phyloP scores from a whole-genome alignment of 2,797 vertebrate genomes.

The Macropus fuliginosus region DNA sequence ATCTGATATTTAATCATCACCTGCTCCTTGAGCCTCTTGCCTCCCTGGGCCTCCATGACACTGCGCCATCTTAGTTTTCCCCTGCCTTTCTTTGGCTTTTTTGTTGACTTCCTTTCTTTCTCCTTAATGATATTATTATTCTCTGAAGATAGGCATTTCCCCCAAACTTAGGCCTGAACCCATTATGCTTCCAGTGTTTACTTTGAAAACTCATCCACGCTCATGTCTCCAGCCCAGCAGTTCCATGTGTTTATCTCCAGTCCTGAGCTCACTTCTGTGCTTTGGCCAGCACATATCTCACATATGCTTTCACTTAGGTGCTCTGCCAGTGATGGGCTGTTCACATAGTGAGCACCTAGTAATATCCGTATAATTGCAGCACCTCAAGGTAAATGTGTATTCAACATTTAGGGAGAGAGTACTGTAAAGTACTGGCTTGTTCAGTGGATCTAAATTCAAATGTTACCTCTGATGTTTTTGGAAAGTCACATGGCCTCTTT shows the following conservation, averaged over 20 bases:
- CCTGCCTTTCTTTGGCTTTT: conserved; percentile 25
- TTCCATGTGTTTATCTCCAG: not conserved
- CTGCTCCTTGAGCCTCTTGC: not conserved
- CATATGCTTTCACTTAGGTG: not conserved
- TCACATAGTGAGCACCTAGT: not conserved
- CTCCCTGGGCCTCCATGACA: conserved; percentile 12
- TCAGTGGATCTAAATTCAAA: not conserved
- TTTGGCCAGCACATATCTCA: not conserved
- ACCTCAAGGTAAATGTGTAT: not conserved
- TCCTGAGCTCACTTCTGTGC: not conserved
- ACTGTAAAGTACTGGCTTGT: not conserved
- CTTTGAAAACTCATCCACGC: not conserved
- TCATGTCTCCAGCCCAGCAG: not conserved
- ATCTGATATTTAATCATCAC: conserved; percentile 5
- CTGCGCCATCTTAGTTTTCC: conserved; percentile 17
- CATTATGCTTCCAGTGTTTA: not conserved
- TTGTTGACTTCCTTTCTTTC: not conserved
- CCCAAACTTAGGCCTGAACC: not conserved
- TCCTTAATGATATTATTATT: not conserved
- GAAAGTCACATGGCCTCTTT: not conserved
- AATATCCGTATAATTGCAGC: not conserved
- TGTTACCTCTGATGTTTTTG: not conserved
- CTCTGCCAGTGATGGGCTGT: not conserved
- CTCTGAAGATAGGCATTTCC: not conserved
- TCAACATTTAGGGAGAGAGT: not conserved